Conservation (phyloP, 2,888 invertebrate species). For the Tupiocoris notatus region DNA sequence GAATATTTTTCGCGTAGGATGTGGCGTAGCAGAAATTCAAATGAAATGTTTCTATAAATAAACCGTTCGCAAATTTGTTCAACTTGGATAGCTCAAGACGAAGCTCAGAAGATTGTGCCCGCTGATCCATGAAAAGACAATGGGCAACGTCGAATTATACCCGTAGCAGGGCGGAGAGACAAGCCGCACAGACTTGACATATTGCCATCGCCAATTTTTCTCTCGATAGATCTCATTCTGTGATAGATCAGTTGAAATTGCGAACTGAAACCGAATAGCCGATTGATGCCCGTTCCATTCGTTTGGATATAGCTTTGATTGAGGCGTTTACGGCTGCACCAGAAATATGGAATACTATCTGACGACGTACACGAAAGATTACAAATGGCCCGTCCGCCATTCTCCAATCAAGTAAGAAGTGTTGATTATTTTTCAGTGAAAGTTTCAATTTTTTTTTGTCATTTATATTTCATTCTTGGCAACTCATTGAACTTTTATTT, state of each 20-base stretch:
- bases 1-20: no score
- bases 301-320: no score
- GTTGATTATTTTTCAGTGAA: no score
- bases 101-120: background rate
- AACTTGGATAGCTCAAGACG: no score
- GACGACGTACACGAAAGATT: constrained; percentile 46
- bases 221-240: background rate
- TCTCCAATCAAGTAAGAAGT: constrained; percentile 27
- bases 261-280: background rate
- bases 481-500: no score
- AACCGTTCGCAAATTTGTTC: no score
- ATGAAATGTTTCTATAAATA: no score
- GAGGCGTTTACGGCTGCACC: background rate
- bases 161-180: background rate
- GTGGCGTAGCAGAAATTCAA: no score
- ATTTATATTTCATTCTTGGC: no score
- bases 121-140: constrained; percentile 9
- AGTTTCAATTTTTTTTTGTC: no score
- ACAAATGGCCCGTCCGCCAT: constrained; percentile 44
- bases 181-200: no score
- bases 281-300: no score
- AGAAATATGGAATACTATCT: constrained; percentile 45
- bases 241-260: background rate
- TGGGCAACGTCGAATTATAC: background rate
- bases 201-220: background rate